Percentiles rank a stretch among this genome's conserved stretches.
phyloP scores from a whole-genome alignment of 1,140 invertebrate genomes.

The Dendroctonus ponderosae region DNA sequence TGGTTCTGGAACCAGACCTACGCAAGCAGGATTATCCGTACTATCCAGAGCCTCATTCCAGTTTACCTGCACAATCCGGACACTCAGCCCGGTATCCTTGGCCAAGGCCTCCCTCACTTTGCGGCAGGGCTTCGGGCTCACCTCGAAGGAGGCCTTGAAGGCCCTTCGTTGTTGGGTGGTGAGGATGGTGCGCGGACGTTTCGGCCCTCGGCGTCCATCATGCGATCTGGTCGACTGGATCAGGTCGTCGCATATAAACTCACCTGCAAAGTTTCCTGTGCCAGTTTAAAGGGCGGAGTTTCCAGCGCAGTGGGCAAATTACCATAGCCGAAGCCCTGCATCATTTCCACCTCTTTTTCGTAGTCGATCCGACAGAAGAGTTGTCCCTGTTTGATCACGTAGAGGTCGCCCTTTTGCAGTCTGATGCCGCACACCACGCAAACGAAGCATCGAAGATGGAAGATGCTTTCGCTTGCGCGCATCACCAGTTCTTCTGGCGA shows the following conservation, averaged over 20 bases:
- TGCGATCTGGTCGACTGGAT: slow-evolving; percentile 55
- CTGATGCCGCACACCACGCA: slow-evolving; percentile 74
- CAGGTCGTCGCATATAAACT: slow-evolving; percentile 59
- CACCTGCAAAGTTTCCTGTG: slow-evolving; percentile 41
- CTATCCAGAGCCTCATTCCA: neutral
- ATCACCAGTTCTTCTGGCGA: slow-evolving; percentile 75
- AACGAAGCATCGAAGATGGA: slow-evolving; percentile 70
- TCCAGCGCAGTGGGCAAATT: neutral
- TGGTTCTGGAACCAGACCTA: slow-evolving; percentile 85
- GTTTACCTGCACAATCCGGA: slow-evolving; percentile 71
- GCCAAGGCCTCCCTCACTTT: slow-evolving; percentile 78
- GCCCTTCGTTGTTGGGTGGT: slow-evolving; percentile 80
- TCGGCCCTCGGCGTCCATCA: slow-evolving; percentile 71
- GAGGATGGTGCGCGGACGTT: slow-evolving; percentile 75
- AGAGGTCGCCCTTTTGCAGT: slow-evolving; percentile 79
- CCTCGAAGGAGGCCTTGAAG: slow-evolving; percentile 83
- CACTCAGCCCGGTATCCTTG: slow-evolving; percentile 80
- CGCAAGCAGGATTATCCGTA: neutral
- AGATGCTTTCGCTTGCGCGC: slow-evolving; percentile 63
- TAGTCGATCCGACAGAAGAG: slow-evolving; percentile 77
- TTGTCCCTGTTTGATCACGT: slow-evolving; percentile 75
- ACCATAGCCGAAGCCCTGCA: slow-evolving; percentile 59
- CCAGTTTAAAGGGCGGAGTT: neutral
- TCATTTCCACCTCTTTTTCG: slow-evolving; percentile 74
- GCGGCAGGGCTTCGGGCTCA: slow-evolving; percentile 82